Evolutionary conservation across 2,797 vertebrate genomes (phyloP), one percentile per base, ranked within the genome.

Genomic region (Antennarius maculatus): DNA sequence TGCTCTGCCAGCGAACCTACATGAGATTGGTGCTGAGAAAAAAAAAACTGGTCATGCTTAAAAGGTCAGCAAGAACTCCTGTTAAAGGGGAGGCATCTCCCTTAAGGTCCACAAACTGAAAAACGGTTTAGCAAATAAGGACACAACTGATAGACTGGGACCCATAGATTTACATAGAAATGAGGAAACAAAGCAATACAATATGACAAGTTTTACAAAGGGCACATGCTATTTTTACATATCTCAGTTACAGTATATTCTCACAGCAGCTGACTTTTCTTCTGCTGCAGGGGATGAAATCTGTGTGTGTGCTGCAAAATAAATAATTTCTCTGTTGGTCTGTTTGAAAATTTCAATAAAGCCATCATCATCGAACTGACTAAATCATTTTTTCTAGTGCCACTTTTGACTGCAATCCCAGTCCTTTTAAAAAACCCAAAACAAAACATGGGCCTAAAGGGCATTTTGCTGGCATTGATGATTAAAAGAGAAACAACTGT

Each of bases 1-100:
- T 49, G 81, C 86, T 59, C 80, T 74, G 76, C 78, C 82, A 64
- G 76, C 80, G 79, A 83, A 87, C 82, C 76, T 83, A 79, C 82
- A 78, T 58, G 82, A 89, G 84, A 83, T 68, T 75, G 74, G 84
- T 71, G 75, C 58, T 50, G 64, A 74, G 74, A 10, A 55, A 66
- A 34, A 67, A 74, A 54, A 85, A 54, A 65, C 23, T 23, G 23
- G 23, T 23, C 23, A 23, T 17, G 67, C 74, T 68, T 51, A 69
- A 79, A 78, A 83, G 82, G 78, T 84, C 87, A 85, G 71, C 51
- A 6, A 69, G 70, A 59, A 64, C 69, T 48, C 0, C 10, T 17
- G 39, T 68, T 46, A 85, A 77, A 71, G 49, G 47, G 43, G 52
- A 27, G 49, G 47, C 18, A 55, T 54, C 54, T 78, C 55, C 65